phyloP scores from a whole-genome alignment of 92 coral and sea anemone species.

The Actinernus sp. region DNA sequence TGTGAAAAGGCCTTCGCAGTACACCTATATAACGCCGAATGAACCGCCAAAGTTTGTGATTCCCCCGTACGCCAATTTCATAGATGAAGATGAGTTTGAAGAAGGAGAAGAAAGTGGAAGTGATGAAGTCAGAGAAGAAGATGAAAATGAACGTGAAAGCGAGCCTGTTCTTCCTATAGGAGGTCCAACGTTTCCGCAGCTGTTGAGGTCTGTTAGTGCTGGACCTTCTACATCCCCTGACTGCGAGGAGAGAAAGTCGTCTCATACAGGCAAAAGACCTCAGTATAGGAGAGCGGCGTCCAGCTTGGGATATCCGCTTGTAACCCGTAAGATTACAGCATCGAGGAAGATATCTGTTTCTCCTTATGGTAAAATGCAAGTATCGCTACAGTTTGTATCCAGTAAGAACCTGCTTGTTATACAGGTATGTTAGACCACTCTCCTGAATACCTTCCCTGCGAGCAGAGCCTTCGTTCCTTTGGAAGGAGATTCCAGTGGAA shows the following conservation, averaged over 20 bases:
- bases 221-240: too few species aligned
- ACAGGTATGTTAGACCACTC: too few species aligned
- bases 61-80: conserved; percentile 65
- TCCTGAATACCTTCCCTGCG: too few species aligned
- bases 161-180: not conserved
- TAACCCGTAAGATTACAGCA: conserved; percentile 27
- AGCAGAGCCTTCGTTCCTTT: too few species aligned
- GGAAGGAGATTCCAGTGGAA: too few species aligned
- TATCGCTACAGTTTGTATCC: conserved; percentile 66
- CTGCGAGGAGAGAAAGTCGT: not conserved
- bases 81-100: conserved; percentile 61
- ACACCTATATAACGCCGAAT: conserved; percentile 63
- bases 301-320: conserved; percentile 1
- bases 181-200: conserved; percentile 16
- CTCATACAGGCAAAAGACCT: conserved; percentile 41
- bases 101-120: conserved; percentile 40
- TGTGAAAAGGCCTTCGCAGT: conserved; percentile 22
- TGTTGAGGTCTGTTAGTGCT: conserved; percentile 15
- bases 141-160: not conserved
- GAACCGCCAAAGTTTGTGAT: conserved; percentile 78
- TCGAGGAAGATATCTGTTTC: conserved; percentile 60
- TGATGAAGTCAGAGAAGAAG: conserved; percentile 18
- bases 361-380: conserved; percentile 83
- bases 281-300: conserved; percentile 58
- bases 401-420: conserved; percentile 70